Percentiles rank a stretch among this genome's conserved stretches.
Evolutionary conservation across 2,113 vertebrate genomes (phyloP).

Genomic region (Ramphastos sulfuratus): DNA sequence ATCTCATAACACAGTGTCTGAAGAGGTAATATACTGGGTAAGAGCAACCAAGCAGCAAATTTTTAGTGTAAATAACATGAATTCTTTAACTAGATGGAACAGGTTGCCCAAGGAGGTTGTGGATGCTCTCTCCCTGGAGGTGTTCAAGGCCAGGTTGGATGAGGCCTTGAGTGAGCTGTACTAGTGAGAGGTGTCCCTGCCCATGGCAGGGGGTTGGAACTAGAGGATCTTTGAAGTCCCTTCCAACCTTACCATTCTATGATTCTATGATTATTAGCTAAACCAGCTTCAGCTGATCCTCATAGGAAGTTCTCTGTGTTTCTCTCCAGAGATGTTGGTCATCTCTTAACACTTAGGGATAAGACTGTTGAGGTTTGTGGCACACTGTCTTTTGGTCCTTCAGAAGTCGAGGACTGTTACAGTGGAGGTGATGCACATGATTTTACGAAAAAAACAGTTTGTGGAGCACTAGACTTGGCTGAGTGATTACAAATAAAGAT

Average conservation of each 20-base stretch:
- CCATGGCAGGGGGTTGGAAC: too few relatives aligned
- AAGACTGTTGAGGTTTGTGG: neutral
- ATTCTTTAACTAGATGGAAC: neutral
- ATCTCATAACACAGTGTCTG: neutral
- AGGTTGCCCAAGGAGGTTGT: too few relatives aligned
- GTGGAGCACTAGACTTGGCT: neutral
- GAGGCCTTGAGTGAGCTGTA: too few relatives aligned
- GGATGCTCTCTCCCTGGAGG: too few relatives aligned
- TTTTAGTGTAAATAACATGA: neutral
- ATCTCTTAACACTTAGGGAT: accelerated
- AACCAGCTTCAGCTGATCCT: neutral
- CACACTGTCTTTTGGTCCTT: neutral
- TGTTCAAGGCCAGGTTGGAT: too few relatives aligned
- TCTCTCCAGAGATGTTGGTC: neutral
- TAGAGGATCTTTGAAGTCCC: too few relatives aligned
- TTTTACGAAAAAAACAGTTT: neutral
- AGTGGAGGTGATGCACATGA: neutral
- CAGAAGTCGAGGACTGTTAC: neutral
- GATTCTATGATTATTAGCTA: neutral
- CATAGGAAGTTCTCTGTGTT: neutral
- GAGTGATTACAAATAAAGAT: neutral
- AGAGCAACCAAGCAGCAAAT: neutral
- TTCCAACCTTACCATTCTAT: too few relatives aligned
- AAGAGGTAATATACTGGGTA: neutral
- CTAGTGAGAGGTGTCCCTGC: too few relatives aligned